A percentile compares a stretch with the other conserved stretches of the same genome.
phyloP scores from a whole-genome alignment of 2,797 vertebrate species.

The Gobio occitaniae region DNA sequence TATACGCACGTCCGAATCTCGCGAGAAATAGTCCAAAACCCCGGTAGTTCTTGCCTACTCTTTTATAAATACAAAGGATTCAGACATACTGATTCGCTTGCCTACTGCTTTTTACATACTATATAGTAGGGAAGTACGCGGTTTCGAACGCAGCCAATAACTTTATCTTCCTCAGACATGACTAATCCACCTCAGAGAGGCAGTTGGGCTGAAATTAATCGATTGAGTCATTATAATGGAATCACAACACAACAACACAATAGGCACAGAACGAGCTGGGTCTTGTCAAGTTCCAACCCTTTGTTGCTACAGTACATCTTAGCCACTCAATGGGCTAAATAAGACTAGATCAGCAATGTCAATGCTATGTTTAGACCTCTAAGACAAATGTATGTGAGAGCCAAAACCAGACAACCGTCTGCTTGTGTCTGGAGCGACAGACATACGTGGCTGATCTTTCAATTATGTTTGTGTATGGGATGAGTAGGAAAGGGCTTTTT shows the following conservation, averaged over 20 bases:
- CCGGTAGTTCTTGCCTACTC: no score
- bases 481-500: constrained; percentile 39
- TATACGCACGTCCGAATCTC: no score
- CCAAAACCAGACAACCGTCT: constrained; percentile 31
- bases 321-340: constrained; percentile 25
- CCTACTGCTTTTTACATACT: no score
- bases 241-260: constrained; percentile 47
- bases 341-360: constrained; percentile 48
- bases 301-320: constrained; percentile 25
- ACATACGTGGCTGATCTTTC: constrained; percentile 19
- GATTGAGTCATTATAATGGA: constrained; percentile 44
- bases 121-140: no score
- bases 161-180: constrained; percentile 46
- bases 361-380: constrained; percentile 15
- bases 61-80: no score
- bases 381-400: constrained; percentile 10
- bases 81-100: no score
- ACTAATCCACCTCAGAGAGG: constrained; percentile 44
- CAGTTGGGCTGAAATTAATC: constrained; percentile 11
- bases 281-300: constrained; percentile 38
- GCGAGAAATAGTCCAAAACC: no score
- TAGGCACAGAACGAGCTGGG: constrained; percentile 5
- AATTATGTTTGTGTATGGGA: constrained; percentile 31
- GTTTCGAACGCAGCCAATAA: background rate
- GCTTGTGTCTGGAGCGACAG: constrained; percentile 22